These are phyloP conservation scores for Ceryle rudis DNA, from an alignment of 2,797 vertebrate genomes.

Conservation along the genomic window DNA sequence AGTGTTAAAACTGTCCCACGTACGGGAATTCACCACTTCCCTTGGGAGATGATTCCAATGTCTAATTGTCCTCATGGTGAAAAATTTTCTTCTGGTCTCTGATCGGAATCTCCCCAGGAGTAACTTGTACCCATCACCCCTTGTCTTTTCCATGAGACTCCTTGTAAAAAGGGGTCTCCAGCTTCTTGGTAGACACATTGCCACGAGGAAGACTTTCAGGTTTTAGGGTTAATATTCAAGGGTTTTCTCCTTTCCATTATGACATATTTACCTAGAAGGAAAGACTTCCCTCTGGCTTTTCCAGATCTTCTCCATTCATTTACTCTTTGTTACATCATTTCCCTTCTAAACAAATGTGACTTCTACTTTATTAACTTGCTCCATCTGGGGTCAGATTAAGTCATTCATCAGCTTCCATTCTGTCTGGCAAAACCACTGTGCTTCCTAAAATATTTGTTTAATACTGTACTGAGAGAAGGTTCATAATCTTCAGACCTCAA, in stretches of 20 bases:
- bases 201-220: neutral
- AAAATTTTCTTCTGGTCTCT: too few species aligned
- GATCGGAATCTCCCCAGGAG: too few species aligned
- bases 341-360: neutral
- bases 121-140: too few species aligned
- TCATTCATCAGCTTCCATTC: neutral
- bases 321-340: neutral
- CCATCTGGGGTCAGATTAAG: neutral
- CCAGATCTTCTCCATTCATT: neutral
- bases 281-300: neutral
- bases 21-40: too few species aligned
- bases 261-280: neutral
- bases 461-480: neutral
- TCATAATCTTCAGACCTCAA: neutral
- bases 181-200: too few species aligned
- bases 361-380: neutral
- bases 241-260: neutral
- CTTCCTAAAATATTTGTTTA: slow-evolving; percentile 36
- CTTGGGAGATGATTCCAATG: too few species aligned
- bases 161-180: too few species aligned
- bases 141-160: too few species aligned
- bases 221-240: neutral
- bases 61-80: too few species aligned
- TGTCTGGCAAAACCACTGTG: neutral
- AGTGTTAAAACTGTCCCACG: too few species aligned